Base-by-base conservation (phyloP, 2,797 vertebrate genomes). In the Buphagus erythrorhynchus region DNA sequence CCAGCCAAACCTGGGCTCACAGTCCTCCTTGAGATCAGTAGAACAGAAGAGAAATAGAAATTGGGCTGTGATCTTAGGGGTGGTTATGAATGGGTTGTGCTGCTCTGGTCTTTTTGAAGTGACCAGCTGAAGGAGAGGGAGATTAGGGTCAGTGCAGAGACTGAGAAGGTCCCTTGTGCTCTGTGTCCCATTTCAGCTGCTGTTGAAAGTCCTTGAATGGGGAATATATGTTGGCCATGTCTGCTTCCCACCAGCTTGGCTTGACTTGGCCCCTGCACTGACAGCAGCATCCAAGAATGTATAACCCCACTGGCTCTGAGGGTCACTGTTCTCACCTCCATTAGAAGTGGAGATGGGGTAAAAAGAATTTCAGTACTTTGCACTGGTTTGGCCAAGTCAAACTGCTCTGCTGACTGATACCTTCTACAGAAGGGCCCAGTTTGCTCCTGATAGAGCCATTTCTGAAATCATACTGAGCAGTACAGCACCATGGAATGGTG, bases 201-300 rank as follows among this genome's bases (percentile, higher is more conserved):
- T 80, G 35, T 38, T 82, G 38, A 51, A 86, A 69, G 42, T 33
- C 16, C 3, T 15, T 40, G 26, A 45, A 4, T 29, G 11, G 6
- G 52, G 54, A 16, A 28, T 31, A 61, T 20, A 25, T 48, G 25
- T 69, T 79, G 79, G 45, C 15, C 40, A 21, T 0, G 0, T 38
- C 46, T 91, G 13, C 68, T 33, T 66, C 40, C 45, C 49, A 63
- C 20, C 68, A 54, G 1, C 46, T 21, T 74, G 61, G 28, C 42
- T 58, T 20, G 28, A 4, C 29, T 63, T 73, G 52, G 31, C 43
- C n/a, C 13, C 71, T 71, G 1, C 0, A 0, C 25, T 45, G 57
- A 28, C 29, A 40, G 3, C 25, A 46, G 1, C 16, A 43, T 28
- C 26, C 18, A 31, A 42, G 59, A 46, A 25, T 0, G 0, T n/a